Evolutionary conservation across 1,140 invertebrate genomes (phyloP), one percentile per base, ranked within the genome.

Genomic region (Diorhabda carinulata): DNA sequence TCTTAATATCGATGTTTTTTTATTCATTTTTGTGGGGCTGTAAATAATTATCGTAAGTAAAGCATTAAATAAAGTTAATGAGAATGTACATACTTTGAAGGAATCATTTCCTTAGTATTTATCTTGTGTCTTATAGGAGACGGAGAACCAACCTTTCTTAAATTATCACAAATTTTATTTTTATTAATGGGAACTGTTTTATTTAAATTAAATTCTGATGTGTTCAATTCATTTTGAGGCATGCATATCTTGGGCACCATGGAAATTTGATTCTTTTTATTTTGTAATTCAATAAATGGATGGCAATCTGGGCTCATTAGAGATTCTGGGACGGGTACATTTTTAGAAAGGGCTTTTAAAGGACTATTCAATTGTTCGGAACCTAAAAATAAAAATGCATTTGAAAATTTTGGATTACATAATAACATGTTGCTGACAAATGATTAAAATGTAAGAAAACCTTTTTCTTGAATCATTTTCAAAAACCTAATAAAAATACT

Each of bases 291-390:
- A 43, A 76, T 68, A 3, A 84, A 78, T 68, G 88, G 86, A 73
- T 88, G 83, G 77, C 91, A 91, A 80, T 93, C 91, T 3, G 92
- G 92, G 80, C 91, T 93, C 89, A 93, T 92, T 0, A 93, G 81
- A 1, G 91, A 91, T 77, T 95, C 92, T 5, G 92, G 92, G 47
- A 94, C 91, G 3, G 92, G 92, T 2, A 95, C 89, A 82, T 94
- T 88, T 81, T 92, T 93, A 1, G 90, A 91, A 57, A 92, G 89
- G 56, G 91, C 91, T 77, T 91, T 89, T 62, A 94, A 77, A 3
- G 91, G 90, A 74, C 88, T 89, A 74, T 86, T 86, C 4, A 83
- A 77, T 41, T 75, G 73, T 67, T 77, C 78, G 41, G 70, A 64
- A 69, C 78, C 78, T 78, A 69, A 5, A 75, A 76, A 58, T 40